Base-by-base conservation (phyloP, 2,888 invertebrate species). In the Clitarchus hookeri region DNA sequence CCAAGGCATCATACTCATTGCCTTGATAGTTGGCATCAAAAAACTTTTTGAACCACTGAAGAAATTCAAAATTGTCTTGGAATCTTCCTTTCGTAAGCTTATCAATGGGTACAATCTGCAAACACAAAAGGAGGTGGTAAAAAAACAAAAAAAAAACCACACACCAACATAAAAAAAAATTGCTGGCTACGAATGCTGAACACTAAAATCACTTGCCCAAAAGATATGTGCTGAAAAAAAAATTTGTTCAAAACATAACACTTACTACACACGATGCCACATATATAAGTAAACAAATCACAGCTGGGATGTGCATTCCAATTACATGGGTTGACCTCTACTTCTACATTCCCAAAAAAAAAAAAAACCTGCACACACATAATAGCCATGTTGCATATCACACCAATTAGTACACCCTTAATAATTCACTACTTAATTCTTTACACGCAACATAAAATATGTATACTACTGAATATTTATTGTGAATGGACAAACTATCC, bases 11-110 rank as follows among this genome's bases (percentile, higher is more conserved):
- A 92, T 99, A 99, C 89, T 98, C 97, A 91, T 95, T 94, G 91
- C 98, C 98, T 92, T 96, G 96, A 94, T 98, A 98, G 94, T 99
- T 99, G 90, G 98, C 98, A 93, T 99, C 99, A 93, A 98, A 99
- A 94, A 99, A 99, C 93, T 98, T 98, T 95, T 99, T 99, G 95
- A 99, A 99, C 99, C 99, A 99, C 94, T 99, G 99, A 90, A 99
- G 96, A 94, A 99, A 99, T 93, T 99, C 99, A 95, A 99, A 99
- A 94, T 99, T 99, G 94, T 99, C 99, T 95, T 99, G 99, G 94
- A 99, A 99, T 90, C 98, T 96, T 92, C 98, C 98, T 94, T 98
- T 99, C 92, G 98, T 97, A 94, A 99, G 95, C 93, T 94, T 96
- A 94, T 98, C 98, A 91, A 98, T 97, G 90, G 97, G 96, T 91